A percentile compares a stretch with the other conserved stretches of the same genome.
phyloP scores from a whole-genome alignment of 1,140 invertebrate genomes.

The Drosophila virilis region DNA sequence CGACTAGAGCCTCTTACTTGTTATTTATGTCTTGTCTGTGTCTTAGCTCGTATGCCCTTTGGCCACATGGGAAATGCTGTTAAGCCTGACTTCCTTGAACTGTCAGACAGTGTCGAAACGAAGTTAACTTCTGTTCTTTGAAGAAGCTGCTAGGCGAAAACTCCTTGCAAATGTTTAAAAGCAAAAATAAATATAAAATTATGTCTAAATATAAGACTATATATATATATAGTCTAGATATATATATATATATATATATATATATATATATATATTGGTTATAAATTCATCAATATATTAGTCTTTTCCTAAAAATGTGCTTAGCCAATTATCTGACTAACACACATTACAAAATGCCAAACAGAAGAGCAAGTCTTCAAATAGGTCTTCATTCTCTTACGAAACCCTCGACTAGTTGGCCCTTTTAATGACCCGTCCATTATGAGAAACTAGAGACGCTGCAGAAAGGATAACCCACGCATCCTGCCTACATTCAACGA shows the following conservation, averaged over 20 bases:
- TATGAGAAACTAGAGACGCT: neutral
- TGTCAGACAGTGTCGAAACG: conserved; percentile 45
- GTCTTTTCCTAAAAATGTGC: too few relatives aligned
- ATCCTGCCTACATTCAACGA: conserved; percentile 14
- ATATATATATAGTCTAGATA: too few relatives aligned
- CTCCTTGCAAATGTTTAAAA: too few relatives aligned
- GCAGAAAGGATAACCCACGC: conserved; percentile 22
- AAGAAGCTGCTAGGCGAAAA: neutral
- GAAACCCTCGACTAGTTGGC: conserved; percentile 7
- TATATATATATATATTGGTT: too few relatives aligned
- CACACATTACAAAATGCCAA: neutral
- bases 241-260: too few relatives aligned
- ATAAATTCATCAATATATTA: too few relatives aligned
- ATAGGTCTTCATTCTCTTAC: neutral
- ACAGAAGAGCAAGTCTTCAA: too few relatives aligned
- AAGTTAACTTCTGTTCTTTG: neutral
- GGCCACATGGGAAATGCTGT: conserved; percentile 60
- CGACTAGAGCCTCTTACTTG: too few relatives aligned
- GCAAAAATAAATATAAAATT: too few relatives aligned
- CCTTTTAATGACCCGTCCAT: conserved; percentile 28
- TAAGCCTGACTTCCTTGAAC: conserved; percentile 63
- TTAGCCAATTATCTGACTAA: too few relatives aligned
- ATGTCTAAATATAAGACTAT: too few relatives aligned
- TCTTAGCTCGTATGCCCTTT: conserved; percentile 34
- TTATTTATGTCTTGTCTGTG: conserved; percentile 4